A percentile compares a stretch with the other conserved stretches of the same genome.
Conservation (phyloP, 2,113 vertebrate species). For the Triplophysa rosa region DNA sequence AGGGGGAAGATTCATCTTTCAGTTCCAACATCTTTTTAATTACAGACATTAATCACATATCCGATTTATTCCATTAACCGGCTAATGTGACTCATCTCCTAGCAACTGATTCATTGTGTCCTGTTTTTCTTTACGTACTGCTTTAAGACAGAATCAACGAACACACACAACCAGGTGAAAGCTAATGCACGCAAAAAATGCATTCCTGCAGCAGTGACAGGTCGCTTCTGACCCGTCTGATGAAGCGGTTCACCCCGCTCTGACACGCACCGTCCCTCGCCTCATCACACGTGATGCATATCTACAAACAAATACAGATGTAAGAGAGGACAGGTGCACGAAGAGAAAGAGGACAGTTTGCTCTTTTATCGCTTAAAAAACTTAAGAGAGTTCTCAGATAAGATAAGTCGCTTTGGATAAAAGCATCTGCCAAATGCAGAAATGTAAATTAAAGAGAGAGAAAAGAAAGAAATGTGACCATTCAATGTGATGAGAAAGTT, state of each 20-base stretch:
- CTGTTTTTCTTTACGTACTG: not conserved
- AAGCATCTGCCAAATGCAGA: too few relatives aligned
- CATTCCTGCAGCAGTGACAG: not conserved
- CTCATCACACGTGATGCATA: not conserved
- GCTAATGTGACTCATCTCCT: constrained; percentile 21
- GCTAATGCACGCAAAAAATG: not conserved
- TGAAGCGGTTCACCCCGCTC: not conserved
- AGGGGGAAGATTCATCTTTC: not conserved
- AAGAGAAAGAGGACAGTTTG: not conserved
- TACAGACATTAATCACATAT: constrained; percentile 25
- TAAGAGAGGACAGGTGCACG: not conserved
- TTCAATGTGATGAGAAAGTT: too few relatives aligned
- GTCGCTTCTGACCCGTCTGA: not conserved
- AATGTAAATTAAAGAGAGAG: too few relatives aligned
- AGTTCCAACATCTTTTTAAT: constrained; percentile 18
- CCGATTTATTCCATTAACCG: constrained; percentile 19
- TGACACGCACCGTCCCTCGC: not conserved
- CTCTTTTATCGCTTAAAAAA: not conserved
- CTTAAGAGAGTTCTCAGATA: not conserved
- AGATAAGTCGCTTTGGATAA: too few relatives aligned
- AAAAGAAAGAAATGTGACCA: too few relatives aligned
- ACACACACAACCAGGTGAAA: not conserved
- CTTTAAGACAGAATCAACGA: not conserved
- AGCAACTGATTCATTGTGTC: not conserved
- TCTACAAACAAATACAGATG: not conserved